Base-by-base conservation (phyloP, 2,888 invertebrate genomes). In the Opisthograptis luteolata region DNA sequence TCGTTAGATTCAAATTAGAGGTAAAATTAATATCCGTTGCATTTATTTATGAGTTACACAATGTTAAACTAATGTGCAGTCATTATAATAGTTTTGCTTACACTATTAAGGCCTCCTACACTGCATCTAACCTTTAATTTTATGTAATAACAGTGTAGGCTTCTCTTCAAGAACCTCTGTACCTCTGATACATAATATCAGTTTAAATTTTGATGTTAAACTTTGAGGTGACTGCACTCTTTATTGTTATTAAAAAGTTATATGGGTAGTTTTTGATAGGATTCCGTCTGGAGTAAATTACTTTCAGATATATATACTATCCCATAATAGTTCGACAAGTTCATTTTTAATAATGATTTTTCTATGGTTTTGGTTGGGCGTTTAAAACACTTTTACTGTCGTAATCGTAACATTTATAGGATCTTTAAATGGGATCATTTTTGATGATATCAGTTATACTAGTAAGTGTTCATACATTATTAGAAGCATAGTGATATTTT, bases 41-140 rank as follows among this genome's bases (percentile, higher is more conserved):
- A 36, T 27, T 37, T 28, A 27, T 10, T 36, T 24, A 31, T 36
- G 19, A 35, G 30, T 43, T 48, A 41, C 42, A 52, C 40, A 54
- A 56, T 37, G 35, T 36, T 35, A 46, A 47, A 37, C 36, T 44
- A 35, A 52, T 45, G 30, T 35, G 37, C 37, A 37, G 14, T 32
- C 37, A 53, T 61, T 52, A 56, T 55, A 40, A 58, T 51, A 53
- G 61, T 59, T 59, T 59, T 51, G 55, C 62, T 55, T 55, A 48
- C 46, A 60, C 47, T 58, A 57, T 62, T 55, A 62, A 52, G 53
- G 55, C 66, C 64, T 69, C 69, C 66, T 62, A 70, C 70, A 70
- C 62, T 62, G 53, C 48, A 46, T 53, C 37, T 66, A 64, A 70
- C 65, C 73, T 66, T 34, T 70, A 62, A 55, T 44, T 55, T 73